A percentile compares a stretch with the other conserved stretches of the same genome.
Evolutionary conservation across 2,113 vertebrate genomes (phyloP).

Genomic region (Barnardius zonarius): DNA sequence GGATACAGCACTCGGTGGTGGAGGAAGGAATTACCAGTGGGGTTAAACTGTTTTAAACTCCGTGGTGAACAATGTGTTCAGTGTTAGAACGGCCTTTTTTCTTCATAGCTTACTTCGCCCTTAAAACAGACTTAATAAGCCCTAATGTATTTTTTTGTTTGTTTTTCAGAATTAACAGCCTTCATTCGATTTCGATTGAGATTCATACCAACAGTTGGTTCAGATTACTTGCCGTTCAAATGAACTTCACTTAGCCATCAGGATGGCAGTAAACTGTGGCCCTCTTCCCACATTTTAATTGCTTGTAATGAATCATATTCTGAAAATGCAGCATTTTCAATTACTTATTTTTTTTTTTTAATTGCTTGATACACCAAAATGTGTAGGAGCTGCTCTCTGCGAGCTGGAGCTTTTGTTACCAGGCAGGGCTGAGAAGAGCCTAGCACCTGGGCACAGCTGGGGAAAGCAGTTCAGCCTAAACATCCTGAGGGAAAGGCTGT

Average conservation of each 20-base stretch:
- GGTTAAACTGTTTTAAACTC: neutral
- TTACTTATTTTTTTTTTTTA: neutral
- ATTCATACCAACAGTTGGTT: neutral
- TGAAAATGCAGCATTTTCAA: neutral
- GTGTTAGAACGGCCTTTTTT: neutral
- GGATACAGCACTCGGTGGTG: rapidly evolving
- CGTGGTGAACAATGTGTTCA: neutral
- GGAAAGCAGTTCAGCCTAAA: neutral
- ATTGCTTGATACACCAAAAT: neutral
- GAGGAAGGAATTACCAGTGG: rapidly evolving
- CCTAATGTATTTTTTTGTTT: neutral
- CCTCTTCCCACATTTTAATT: neutral
- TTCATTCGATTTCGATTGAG: neutral
- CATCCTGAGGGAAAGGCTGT: neutral
- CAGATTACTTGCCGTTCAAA: neutral
- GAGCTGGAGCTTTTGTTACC: neutral
- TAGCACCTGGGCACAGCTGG: neutral
- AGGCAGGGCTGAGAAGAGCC: neutral
- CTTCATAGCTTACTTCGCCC: neutral
- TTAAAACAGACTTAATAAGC: neutral
- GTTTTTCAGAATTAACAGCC: neutral
- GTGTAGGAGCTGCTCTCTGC: neutral
- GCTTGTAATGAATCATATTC: neutral
- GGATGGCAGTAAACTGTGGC: neutral
- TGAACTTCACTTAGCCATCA: neutral